Base-by-base conservation (phyloP, 2,888 invertebrate genomes). In the Oxystoma pomonae region DNA sequence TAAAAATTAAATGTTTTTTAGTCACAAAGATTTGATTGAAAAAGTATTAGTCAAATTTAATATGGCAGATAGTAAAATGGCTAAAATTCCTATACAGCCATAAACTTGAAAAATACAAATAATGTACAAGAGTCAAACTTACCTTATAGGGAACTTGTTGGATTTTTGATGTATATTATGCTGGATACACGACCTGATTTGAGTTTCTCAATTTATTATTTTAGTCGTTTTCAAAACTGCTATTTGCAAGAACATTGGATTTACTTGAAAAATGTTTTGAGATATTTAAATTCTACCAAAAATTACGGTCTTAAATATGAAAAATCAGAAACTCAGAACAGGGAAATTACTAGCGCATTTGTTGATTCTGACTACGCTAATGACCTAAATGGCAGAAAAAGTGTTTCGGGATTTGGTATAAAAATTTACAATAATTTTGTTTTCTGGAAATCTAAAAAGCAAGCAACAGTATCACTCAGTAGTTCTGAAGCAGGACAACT, bases 141-240 rank as follows among this genome's bases (percentile, higher is more conserved):
- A 60, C 68, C 60, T 16, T 69, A 68, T 59, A 58, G 61, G 16
- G 67, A 70, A 57, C 59, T 69, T 16, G 60, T 68, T 19, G 69
- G 69, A 12, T 62, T 59, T 18, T 18, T 70, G 20, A 70, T 71
- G 70, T 70, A 71, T 51, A 52, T 70, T 5, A 69, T 70, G 69
- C 20, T 60, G 12, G 60, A 52, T 17, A 59, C 63, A 50, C 67
- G 69, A 59, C 68, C 68, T 12, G 70, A 71, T 63, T 35, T 70
- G n/a, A 62, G 67, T 62, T 68, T 53, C 59, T 61, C 21, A 35
- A 62, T 70, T 16, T 65, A 66, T 2, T 71, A 69, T 57, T 70
- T 68, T 52, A 64, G 69, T 59, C 69, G 69, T 60, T 71, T 68
- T 63, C 72, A 72, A 65, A 70, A 68, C 57, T 52, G 60, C 61